Evolutionary conservation across 2,113 vertebrate genomes (phyloP), one percentile per base, ranked within the genome.

Genomic region (Festucalex cinctus): DNA sequence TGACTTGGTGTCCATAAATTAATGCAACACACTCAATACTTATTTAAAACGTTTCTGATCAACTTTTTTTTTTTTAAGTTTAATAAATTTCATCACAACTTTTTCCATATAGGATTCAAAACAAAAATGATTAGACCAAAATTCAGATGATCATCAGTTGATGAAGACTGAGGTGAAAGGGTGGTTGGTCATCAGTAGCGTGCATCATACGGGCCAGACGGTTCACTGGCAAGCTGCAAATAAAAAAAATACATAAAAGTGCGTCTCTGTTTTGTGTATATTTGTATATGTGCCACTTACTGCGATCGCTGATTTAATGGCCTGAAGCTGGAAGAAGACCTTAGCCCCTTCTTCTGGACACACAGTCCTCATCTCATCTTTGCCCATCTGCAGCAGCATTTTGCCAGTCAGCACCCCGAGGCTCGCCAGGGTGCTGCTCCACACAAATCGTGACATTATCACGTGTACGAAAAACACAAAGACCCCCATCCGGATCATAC

Each of bases 301-400:
- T 74, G 89, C 92, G 5, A 91, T 77, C 8, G 90, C 64, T 0
- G 90, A 80, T 66, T 84, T 90, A 49, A 92, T n/a, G 2, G 76
- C 73, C 68, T 92, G 92, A 39, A 95, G 89, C 66, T 93, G 92
- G 89, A 92, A 92, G 84, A 91, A 92, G 58, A 95, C 82, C 3
- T 86, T 90, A 0, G 78, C 84, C 43, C 92, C 94, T 65, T 98
- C 96, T 44, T 94, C 92, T 0, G 94, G 94, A 69, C 94, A 96
- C 13, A 94, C 85, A 0, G 65, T 75, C 63, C 87, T 90, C 2
- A 98, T 79, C 0, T 97, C 93, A 0, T 88, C 79, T 0, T 86
- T 85, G 49, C 70, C 89, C 91, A 98, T 86, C 17, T 86, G 86
- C 78, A 97, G 88, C 22, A 98, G 87, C 69, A 92, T 91, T 2